A percentile compares a stretch with the other conserved stretches of the same genome.
These are phyloP conservation scores for Poeciliopsis occidentalis DNA, from an alignment of 2,113 vertebrate species.

Conservation along the genomic window DNA sequence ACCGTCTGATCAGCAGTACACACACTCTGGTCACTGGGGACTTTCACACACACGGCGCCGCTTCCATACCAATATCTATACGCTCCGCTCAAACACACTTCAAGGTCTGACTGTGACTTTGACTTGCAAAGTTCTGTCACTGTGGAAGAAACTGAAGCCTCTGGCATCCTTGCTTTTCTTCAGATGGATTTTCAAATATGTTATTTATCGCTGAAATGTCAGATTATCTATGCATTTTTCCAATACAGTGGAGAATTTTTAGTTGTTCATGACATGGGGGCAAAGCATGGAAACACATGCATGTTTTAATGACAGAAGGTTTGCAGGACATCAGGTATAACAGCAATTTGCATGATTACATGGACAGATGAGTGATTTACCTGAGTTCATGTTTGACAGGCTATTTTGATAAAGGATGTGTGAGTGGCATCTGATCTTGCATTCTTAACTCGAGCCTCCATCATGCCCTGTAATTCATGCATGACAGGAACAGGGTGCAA, in stretches of 20 bases:
- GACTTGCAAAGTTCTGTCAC: constrained; percentile 61
- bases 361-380: constrained; percentile 79
- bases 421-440: constrained; percentile 65
- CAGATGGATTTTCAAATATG: constrained; percentile 55
- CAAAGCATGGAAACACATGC: constrained; percentile 61
- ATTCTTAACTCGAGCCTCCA: constrained; percentile 49
- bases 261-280: constrained; percentile 46
- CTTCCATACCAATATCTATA: constrained; percentile 68
- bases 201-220: constrained; percentile 33
- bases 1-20: constrained; percentile 76
- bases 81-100: constrained; percentile 55
- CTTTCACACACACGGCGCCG: constrained; percentile 48
- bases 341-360: constrained; percentile 79
- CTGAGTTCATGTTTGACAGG: constrained; percentile 72
- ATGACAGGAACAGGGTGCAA: constrained; percentile 33
- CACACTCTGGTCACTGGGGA: constrained; percentile 71
- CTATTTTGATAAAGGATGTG: constrained; percentile 64
- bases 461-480: constrained; percentile 54
- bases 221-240: neutral
- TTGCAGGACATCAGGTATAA: constrained; percentile 67
- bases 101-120: constrained; percentile 74
- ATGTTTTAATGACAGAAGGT: constrained; percentile 71
- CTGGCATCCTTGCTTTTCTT: constrained; percentile 35
- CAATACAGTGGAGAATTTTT: neutral
- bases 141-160: constrained; percentile 64